A percentile compares a stretch with the other conserved stretches of the same genome.
phyloP scores from a whole-genome alignment of 2,888 invertebrate genomes.

The Cremastinae sp. region DNA sequence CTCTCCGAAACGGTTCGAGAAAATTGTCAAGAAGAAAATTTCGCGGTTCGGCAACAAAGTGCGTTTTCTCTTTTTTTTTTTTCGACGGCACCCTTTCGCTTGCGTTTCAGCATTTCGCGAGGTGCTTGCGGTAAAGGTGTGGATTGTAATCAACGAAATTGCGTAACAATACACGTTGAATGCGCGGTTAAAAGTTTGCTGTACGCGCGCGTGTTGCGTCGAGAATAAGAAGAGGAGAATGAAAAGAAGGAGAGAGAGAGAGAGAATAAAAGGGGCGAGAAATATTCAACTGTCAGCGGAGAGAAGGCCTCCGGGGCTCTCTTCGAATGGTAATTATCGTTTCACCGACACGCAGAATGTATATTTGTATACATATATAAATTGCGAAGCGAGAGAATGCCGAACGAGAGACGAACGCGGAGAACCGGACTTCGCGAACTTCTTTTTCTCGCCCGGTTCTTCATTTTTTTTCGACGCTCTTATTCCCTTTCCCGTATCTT shows the following conservation, averaged over 20 bases:
- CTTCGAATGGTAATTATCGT: slow-evolving; percentile 73
- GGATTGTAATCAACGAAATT: too few species aligned
- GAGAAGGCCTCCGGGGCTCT: slow-evolving; percentile 60
- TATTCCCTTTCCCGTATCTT: slow-evolving; percentile 45
- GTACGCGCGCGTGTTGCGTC: not conserved
- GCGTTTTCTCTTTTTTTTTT: too few species aligned
- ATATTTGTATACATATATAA: slow-evolving; percentile 67
- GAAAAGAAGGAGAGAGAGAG: slow-evolving; percentile 11
- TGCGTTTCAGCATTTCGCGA: too few species aligned
- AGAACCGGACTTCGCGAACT: slow-evolving; percentile 46
- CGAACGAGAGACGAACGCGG: slow-evolving; percentile 10
- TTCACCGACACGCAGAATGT: slow-evolving; percentile 67
- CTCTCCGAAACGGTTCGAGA: too few species aligned
- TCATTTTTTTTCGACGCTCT: slow-evolving; percentile 12
- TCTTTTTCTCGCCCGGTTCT: slow-evolving; percentile 13
- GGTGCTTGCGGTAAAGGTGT: too few species aligned
- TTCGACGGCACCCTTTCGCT: too few species aligned
- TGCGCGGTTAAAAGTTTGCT: too few species aligned
- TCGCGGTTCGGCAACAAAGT: too few species aligned
- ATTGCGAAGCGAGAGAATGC: slow-evolving; percentile 67
- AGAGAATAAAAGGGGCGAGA: slow-evolving; percentile 32
- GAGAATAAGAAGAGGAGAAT: not conserved
- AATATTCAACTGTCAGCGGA: slow-evolving; percentile 6
- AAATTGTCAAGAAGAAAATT: too few species aligned
- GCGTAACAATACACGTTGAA: too few species aligned